phyloP scores from a whole-genome alignment of 2,113 vertebrate species.

The Cynocephalus volans region DNA sequence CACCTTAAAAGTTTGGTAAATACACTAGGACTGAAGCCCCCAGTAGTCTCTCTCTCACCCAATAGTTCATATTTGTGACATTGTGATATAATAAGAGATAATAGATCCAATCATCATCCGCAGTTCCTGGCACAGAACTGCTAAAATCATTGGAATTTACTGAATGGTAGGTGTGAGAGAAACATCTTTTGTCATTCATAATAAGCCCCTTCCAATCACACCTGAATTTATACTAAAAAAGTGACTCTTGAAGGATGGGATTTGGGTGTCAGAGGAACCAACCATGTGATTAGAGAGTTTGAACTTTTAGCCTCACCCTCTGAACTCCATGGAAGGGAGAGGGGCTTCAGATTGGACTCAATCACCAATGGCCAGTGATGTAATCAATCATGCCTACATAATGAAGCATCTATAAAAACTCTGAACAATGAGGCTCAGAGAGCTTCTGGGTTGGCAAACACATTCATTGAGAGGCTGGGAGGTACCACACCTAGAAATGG shows the following conservation, averaged over 20 bases:
- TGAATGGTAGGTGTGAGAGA: background rate
- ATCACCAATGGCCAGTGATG: background rate
- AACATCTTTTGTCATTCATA: background rate
- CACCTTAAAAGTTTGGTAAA: background rate
- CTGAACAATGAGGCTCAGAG: background rate
- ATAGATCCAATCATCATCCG: background rate
- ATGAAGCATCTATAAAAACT: background rate
- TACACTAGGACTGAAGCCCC: background rate
- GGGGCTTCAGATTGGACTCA: background rate
- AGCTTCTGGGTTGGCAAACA: background rate
- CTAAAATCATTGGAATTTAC: background rate
- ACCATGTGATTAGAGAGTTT: background rate
- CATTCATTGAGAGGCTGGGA: background rate
- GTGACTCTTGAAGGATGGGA: background rate
- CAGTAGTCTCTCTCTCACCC: background rate
- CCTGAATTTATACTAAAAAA: background rate
- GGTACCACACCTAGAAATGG: background rate
- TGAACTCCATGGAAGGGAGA: background rate
- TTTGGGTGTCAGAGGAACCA: background rate
- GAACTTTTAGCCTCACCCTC: background rate
- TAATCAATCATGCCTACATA: background rate
- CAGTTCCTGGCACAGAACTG: background rate
- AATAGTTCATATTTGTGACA: background rate
- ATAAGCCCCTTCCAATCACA: background rate
- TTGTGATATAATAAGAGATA: background rate